phyloP scores from a whole-genome alignment of 2,888 invertebrate species.

The Eristalinus aeneus region DNA sequence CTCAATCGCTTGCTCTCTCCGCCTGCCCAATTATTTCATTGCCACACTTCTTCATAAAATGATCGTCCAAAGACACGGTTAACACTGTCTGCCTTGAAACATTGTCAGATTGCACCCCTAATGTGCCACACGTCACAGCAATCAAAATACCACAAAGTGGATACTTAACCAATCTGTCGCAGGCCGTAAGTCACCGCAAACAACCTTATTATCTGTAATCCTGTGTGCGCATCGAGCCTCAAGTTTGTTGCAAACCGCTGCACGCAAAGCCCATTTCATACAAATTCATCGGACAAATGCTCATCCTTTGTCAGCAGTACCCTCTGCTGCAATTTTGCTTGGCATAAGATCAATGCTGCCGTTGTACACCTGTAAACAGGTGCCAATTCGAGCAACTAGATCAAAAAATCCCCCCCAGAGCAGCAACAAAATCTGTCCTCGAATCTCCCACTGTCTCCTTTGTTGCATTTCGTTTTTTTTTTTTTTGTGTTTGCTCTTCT shows the following conservation, averaged over 20 bases:
- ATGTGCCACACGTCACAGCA: not conserved
- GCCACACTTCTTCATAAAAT: not conserved
- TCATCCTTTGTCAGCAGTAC: not conserved
- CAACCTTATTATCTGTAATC: conserved; percentile 48
- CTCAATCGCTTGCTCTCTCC: no score
- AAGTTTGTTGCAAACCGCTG: conserved; percentile 22
- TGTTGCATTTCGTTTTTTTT: not conserved
- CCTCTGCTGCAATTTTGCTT: not conserved
- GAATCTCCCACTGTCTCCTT: conserved; percentile 19
- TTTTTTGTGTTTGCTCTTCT: conserved; percentile 3
- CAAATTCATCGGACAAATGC: not conserved
- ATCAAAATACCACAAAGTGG: conserved; percentile 47
- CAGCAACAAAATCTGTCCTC: conserved; percentile 42
- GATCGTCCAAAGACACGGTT: not conserved
- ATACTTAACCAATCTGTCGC: conserved; percentile 28
- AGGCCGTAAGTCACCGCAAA: conserved; percentile 49
- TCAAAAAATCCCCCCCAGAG: conserved; percentile 33
- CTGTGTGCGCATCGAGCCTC: conserved; percentile 18
- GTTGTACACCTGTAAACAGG: conserved; percentile 64
- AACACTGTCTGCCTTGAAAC: not conserved
- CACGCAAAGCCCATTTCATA: not conserved
- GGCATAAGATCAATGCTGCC: not conserved
- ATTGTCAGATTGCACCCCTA: not conserved
- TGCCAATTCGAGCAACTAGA: conserved; percentile 46
- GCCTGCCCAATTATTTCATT: no score